Conservation (phyloP, 1,140 invertebrate genomes). For the Steinernema khuongi region DNA sequence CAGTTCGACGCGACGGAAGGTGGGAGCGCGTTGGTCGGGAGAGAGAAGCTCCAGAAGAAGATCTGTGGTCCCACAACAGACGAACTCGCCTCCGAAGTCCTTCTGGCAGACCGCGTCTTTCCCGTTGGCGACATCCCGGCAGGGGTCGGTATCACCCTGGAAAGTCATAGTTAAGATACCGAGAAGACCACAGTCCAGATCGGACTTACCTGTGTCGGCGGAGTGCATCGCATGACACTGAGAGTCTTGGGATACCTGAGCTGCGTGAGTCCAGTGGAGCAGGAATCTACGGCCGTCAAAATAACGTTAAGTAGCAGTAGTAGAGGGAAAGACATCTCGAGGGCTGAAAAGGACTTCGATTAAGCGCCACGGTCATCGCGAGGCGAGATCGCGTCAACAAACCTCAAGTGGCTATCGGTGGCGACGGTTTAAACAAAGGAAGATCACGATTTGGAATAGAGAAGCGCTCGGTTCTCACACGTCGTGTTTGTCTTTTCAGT, state of each 20-base stretch:
- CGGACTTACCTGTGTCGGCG: background rate
- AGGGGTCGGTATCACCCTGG: background rate
- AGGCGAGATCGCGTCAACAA: background rate
- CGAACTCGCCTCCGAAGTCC: background rate
- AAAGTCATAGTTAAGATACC: background rate
- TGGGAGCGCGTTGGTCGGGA: background rate
- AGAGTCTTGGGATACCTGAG: background rate
- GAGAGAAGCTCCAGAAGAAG: background rate
- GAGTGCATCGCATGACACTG: background rate
- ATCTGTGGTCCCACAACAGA: background rate
- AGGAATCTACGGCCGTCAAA: background rate
- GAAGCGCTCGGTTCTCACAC: background rate
- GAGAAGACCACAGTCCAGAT: background rate
- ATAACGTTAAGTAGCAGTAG: background rate
- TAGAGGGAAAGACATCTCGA: background rate
- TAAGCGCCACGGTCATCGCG: too few relatives aligned
- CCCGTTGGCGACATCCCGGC: background rate
- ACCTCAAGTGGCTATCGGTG: conserved; percentile 13
- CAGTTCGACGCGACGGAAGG: background rate
- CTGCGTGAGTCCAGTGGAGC: background rate
- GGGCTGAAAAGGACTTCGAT: background rate
- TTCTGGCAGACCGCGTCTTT: background rate
- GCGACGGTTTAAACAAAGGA: background rate
- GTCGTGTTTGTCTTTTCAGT: background rate
- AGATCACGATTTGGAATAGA: background rate